Conservation (phyloP, 1,140 invertebrate species). For the Euura saliciscinereae region DNA sequence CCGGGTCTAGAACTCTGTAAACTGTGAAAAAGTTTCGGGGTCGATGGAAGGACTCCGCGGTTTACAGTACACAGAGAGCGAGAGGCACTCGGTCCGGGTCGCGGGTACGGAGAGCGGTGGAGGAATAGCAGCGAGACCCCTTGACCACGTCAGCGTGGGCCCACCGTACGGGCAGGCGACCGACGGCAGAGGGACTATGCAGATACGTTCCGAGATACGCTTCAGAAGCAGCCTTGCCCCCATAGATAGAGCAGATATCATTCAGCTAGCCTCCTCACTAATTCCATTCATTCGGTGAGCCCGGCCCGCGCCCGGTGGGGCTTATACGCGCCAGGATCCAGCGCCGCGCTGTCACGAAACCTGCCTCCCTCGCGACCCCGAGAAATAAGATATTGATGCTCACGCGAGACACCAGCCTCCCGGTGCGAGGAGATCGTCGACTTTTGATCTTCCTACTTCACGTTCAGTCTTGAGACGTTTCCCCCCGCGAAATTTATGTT, state of each 20-base stretch:
- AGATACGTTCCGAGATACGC: constrained; percentile 57
- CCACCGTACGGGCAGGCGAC: not conserved
- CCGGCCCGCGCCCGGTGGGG: constrained; percentile 21
- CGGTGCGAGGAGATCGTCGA: not conserved
- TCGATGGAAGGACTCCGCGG: too few species aligned
- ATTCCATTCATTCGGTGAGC: constrained; percentile 58
- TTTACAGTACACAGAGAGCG: not conserved
- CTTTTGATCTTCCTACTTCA: not conserved
- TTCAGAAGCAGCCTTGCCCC: constrained; percentile 54
- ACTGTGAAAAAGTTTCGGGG: too few species aligned
- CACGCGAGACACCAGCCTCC: not conserved
- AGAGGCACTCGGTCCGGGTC: not conserved
- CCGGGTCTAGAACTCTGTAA: too few species aligned
- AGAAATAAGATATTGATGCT: constrained; percentile 7
- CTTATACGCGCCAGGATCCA: constrained; percentile 26
- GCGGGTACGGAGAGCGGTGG: not conserved
- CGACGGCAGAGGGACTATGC: constrained; percentile 47
- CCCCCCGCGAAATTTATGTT: too few species aligned
- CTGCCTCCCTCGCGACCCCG: not conserved
- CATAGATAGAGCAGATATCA: constrained; percentile 60
- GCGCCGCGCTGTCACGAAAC: constrained; percentile 7
- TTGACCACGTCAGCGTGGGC: not conserved
- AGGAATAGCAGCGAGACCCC: not conserved
- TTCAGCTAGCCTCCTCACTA: constrained; percentile 61
- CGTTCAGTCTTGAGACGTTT: not conserved